These are phyloP conservation scores for Cervus canadensis DNA, from an alignment of 2,113 vertebrate genomes.

Conservation along the genomic window DNA sequence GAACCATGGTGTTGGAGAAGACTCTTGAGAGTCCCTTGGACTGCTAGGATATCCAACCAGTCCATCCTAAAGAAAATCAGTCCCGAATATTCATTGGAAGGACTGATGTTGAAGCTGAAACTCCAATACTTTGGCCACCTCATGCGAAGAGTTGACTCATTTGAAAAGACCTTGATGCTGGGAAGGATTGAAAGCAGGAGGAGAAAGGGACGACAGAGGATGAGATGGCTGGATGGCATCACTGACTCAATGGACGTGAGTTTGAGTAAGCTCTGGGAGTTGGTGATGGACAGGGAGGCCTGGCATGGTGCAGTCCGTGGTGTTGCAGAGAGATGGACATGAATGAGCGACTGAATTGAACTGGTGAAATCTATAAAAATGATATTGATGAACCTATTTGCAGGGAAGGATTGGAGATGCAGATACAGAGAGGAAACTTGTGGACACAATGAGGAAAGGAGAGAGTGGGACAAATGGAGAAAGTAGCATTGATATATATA, in stretches of 20 bases:
- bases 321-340: fast-evolving
- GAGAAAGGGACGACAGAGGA: neutral
- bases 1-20: neutral
- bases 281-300: neutral
- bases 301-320: fast-evolving
- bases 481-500: neutral
- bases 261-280: neutral
- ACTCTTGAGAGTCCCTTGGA: neutral
- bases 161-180: neutral
- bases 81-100: fast-evolving
- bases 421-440: neutral
- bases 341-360: neutral
- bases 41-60: neutral
- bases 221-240: neutral
- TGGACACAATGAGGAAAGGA: neutral
- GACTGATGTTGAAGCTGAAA: neutral
- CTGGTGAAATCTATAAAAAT: neutral
- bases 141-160: fast-evolving
- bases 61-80: neutral
- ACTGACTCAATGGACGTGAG: neutral
- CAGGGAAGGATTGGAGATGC: neutral
- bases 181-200: neutral
- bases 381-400: neutral
- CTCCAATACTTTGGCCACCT: neutral
- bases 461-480: neutral